Conservation (phyloP, 1,140 invertebrate species). For the Globodera rostochiensis region DNA sequence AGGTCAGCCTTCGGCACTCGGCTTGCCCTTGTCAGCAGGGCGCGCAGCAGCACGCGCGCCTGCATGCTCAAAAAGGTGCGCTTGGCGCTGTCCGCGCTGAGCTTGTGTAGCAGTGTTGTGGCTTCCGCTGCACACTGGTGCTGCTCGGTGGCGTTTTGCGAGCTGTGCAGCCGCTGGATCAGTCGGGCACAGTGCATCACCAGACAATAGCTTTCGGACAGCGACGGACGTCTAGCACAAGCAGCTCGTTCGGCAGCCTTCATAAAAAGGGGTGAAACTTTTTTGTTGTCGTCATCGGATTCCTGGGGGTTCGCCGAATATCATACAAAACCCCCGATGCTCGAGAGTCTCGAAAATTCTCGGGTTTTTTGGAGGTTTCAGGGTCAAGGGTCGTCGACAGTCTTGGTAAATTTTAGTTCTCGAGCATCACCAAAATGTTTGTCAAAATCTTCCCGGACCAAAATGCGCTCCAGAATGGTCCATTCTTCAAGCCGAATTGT, state of each 20-base stretch:
- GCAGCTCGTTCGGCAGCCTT: neutral
- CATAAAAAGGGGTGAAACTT: neutral
- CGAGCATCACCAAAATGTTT: neutral
- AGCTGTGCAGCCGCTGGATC: slow-evolving; percentile 6
- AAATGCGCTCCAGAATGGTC: slow-evolving; percentile 9
- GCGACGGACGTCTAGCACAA: neutral
- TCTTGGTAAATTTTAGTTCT: too few species aligned
- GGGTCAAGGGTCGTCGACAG: too few species aligned
- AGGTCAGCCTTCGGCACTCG: slow-evolving; percentile 37
- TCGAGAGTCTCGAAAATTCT: too few species aligned
- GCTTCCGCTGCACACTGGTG: slow-evolving; percentile 5
- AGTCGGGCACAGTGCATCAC: slow-evolving; percentile 21
- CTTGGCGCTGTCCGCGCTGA: slow-evolving; percentile 9
- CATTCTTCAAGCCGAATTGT: slow-evolving; percentile 25
- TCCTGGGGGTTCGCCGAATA: too few species aligned
- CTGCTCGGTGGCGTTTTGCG: neutral
- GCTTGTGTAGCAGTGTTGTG: neutral
- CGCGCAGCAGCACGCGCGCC: slow-evolving; percentile 23
- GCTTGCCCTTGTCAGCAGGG: slow-evolving; percentile 19
- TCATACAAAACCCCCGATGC: too few species aligned
- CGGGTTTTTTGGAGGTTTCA: too few species aligned
- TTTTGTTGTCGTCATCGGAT: too few species aligned
- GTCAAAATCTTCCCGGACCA: neutral
- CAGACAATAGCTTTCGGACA: slow-evolving; percentile 13
- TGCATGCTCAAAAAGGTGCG: slow-evolving; percentile 24